These are phyloP conservation scores for Parotocinclus haroldoi DNA, from an alignment of 2,797 vertebrate genomes.

Conservation along the genomic window DNA sequence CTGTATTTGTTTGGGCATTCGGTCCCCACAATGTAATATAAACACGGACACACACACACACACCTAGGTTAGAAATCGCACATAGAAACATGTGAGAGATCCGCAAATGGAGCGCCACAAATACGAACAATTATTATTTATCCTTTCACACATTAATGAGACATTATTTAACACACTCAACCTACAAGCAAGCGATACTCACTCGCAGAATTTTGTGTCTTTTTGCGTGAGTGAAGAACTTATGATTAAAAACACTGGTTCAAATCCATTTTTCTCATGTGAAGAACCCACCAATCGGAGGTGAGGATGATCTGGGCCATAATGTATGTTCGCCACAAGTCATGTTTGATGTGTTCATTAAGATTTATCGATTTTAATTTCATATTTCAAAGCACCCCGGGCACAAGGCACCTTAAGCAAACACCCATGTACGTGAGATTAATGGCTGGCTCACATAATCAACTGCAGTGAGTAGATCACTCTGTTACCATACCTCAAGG, in stretches of 20 bases:
- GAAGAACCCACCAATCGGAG: slow-evolving; percentile 17
- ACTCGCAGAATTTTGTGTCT: neutral
- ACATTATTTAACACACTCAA: too few relatives aligned
- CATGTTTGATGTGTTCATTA: slow-evolving; percentile 46
- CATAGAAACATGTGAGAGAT: too few relatives aligned
- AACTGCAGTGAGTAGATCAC: slow-evolving; percentile 56
- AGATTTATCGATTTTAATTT: slow-evolving; percentile 49
- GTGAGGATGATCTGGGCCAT: slow-evolving; percentile 18
- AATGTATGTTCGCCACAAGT: slow-evolving; percentile 38
- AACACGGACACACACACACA: too few relatives aligned
- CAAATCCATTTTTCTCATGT: neutral
- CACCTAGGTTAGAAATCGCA: too few relatives aligned
- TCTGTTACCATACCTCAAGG: slow-evolving; percentile 52
- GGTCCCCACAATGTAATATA: too few relatives aligned
- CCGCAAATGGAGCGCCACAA: too few relatives aligned
- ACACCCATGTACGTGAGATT: slow-evolving; percentile 60
- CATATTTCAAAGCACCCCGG: slow-evolving; percentile 43
- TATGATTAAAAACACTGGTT: slow-evolving; percentile 19
- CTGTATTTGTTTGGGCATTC: too few relatives aligned
- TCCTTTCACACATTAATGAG: too few relatives aligned
- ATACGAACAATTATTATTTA: too few relatives aligned
- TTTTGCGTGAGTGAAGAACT: neutral
- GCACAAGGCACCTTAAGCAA: slow-evolving; percentile 41
- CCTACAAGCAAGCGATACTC: too few relatives aligned
- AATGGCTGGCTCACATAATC: slow-evolving; percentile 64